phyloP scores from a whole-genome alignment of 2,113 vertebrate genomes.

The Nothobranchius kuhntae region DNA sequence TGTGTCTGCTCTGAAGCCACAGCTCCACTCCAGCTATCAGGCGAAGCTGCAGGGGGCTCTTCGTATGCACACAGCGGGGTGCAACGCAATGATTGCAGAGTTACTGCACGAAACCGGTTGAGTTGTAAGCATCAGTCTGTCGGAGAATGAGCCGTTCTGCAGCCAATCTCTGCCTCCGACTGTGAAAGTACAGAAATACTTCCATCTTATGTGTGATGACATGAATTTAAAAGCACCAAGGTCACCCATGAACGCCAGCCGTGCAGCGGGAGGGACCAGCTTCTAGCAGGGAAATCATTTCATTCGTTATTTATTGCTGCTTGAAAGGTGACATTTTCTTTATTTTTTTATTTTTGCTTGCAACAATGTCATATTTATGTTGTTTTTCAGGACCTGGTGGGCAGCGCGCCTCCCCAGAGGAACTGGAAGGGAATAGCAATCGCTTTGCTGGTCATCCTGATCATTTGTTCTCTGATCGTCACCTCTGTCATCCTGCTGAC shows the following conservation, averaged over 20 bases:
- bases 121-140: constrained; percentile 41
- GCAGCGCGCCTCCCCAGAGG: constrained; percentile 92
- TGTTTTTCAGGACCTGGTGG: constrained; percentile 90
- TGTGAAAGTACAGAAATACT: constrained; percentile 28
- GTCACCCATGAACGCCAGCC: constrained; percentile 7
- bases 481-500: constrained; percentile 97
- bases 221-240: constrained; percentile 12
- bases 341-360: constrained; percentile 3
- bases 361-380: constrained; percentile 10
- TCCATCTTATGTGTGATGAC: constrained; percentile 18
- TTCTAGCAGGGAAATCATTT: background rate
- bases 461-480: constrained; percentile 98
- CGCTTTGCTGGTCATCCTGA: constrained; percentile 94
- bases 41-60: constrained; percentile 45
- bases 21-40: constrained; percentile 49
- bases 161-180: constrained; percentile 25
- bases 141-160: constrained; percentile 42
- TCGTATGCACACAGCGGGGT: constrained; percentile 41
- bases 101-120: constrained; percentile 40
- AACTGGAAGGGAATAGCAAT: constrained; percentile 99
- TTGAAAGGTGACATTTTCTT: background rate
- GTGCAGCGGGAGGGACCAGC: background rate
- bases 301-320: background rate
- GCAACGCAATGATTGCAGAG: constrained; percentile 41
- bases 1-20: constrained; percentile 24